Percentiles rank a stretch among this genome's conserved stretches.
phyloP scores from a whole-genome alignment of 2,888 invertebrate species.

The Noctua janthe region DNA sequence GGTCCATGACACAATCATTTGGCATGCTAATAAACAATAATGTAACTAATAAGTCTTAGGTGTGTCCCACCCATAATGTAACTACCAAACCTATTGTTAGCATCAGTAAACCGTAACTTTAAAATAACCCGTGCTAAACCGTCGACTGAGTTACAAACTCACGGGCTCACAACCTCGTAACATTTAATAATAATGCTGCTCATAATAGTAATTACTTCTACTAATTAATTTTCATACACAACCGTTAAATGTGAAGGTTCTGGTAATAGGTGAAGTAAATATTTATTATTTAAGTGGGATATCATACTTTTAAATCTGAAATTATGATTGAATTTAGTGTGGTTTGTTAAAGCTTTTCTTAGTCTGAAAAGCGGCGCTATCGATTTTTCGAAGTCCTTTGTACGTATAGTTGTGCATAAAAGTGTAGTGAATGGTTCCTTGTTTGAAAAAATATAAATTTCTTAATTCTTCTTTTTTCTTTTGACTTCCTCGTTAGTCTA shows the following conservation, averaged over 20 bases:
- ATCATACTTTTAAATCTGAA: conserved; percentile 1
- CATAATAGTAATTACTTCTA: conserved; percentile 50
- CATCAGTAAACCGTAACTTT: conserved; percentile 9
- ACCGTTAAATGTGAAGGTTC: conserved; percentile 43
- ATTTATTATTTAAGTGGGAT: conserved; percentile 26
- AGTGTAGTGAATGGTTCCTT: neutral
- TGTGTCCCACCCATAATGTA: neutral
- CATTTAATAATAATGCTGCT: conserved; percentile 55
- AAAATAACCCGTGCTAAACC: conserved; percentile 22
- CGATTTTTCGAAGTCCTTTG: neutral
- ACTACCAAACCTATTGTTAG: neutral
- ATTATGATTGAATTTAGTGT: neutral
- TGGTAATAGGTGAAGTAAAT: conserved; percentile 33
- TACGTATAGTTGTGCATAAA: neutral
- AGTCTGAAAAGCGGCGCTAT: neutral
- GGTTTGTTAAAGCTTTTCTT: neutral
- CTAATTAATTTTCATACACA: conserved; percentile 59
- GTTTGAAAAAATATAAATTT: neutral
- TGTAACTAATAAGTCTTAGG: neutral
- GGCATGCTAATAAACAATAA: neutral
- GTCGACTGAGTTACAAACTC: conserved; percentile 18
- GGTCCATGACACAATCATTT: neutral
- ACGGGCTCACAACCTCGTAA: conserved; percentile 45
- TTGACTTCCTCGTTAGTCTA: neutral
- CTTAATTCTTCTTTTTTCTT: neutral